Evolutionary conservation across 1,140 invertebrate species (phyloP).

Genomic region (Acromyrmex heyeri): DNA sequence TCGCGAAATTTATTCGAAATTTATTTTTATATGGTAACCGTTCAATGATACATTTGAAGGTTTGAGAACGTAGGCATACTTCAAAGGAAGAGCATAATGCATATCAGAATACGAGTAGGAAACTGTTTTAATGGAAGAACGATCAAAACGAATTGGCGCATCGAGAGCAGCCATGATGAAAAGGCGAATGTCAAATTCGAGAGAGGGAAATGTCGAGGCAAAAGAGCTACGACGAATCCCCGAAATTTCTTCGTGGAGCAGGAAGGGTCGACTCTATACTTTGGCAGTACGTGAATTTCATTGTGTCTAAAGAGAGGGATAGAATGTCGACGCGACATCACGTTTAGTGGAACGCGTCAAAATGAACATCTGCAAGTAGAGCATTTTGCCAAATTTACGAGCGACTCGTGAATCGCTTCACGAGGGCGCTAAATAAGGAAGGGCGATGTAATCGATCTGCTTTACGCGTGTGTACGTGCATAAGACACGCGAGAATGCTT

Average conservation of each 20-base stretch:
- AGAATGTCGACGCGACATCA: constrained; percentile 63
- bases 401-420: constrained; percentile 60
- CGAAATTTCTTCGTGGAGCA: constrained; percentile 67
- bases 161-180: constrained; percentile 57
- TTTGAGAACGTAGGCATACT: constrained; percentile 16
- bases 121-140: constrained; percentile 70
- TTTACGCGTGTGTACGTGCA: constrained; percentile 11
- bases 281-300: constrained; percentile 62
- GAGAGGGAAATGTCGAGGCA: constrained; percentile 27
- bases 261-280: constrained; percentile 58
- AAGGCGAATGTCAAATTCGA: constrained; percentile 67
- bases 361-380: constrained; percentile 73
- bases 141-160: constrained; percentile 62
- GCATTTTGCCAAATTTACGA: constrained; percentile 74
- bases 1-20: constrained; percentile 3
- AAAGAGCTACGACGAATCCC: constrained; percentile 45
- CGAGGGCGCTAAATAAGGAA: constrained; percentile 65
- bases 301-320: constrained; percentile 22
- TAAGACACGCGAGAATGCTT: constrained; percentile 29
- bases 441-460: constrained; percentile 64
- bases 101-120: background rate
- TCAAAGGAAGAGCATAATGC: constrained; percentile 32
- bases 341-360: constrained; percentile 72
- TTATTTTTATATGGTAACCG: constrained; percentile 25
- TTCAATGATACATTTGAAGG: constrained; percentile 35